Percentiles rank a stretch among this genome's conserved stretches.
phyloP scores from a whole-genome alignment of 2,113 vertebrate species.

The Orthochromis indermauri region DNA sequence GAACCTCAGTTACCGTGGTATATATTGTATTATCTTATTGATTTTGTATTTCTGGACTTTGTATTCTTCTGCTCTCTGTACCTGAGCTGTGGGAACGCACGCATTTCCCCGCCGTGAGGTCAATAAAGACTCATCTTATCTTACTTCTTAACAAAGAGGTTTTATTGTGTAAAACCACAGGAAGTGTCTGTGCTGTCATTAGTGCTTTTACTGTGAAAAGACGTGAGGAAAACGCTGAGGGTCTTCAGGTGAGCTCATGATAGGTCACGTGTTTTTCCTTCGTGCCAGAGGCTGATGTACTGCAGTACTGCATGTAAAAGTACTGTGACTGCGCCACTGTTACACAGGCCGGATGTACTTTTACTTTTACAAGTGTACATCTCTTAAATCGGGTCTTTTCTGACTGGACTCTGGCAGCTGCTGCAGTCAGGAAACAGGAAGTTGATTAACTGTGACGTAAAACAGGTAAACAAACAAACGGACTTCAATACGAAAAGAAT shows the following conservation, averaged over 20 bases:
- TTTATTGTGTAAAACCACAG: neutral
- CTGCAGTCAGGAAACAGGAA: neutral
- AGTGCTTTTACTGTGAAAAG: neutral
- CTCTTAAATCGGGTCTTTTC: neutral
- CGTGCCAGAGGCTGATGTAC: neutral
- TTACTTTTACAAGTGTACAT: neutral
- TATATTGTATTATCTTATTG: rapidly evolving
- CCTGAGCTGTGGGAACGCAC: neutral
- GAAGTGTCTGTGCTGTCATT: neutral
- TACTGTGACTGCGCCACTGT: neutral
- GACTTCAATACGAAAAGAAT: neutral
- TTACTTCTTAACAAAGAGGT: neutral
- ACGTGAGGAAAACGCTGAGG: neutral
- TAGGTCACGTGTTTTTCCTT: neutral
- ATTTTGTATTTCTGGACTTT: neutral
- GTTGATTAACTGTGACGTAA: neutral
- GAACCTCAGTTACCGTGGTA: neutral
- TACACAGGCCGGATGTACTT: neutral
- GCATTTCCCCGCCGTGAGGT: neutral
- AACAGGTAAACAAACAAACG: neutral
- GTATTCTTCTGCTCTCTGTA: neutral
- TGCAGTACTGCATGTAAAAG: neutral
- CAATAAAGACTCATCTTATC: neutral
- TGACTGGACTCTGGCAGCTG: neutral
- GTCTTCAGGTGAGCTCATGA: neutral